Evolutionary conservation across 2,113 vertebrate species (phyloP), one percentile per base, ranked within the genome.

Genomic region (Leptobrachium ailaonicum): DNA sequence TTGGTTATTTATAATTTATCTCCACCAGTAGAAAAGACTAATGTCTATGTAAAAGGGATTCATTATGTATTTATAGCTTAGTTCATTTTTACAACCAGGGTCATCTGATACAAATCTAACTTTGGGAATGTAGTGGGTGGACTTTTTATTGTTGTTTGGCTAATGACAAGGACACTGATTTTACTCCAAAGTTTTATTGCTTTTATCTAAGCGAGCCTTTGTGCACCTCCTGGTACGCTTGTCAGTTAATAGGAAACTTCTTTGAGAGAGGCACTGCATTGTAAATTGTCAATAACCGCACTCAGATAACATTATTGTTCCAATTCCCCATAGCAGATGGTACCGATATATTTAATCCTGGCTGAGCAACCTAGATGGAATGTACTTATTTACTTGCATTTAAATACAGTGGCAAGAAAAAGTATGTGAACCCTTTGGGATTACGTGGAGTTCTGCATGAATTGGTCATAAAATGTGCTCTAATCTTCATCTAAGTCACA

Each of bases 161-260:
- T 73, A 72, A 41, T 80, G 63, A 47, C 71, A 67, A 66, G 20
- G 40, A 80, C 70, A 66, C 7, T 54, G 41, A 63, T 64, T 42
- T 43, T 79, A 50, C 20, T 64, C 2, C 45, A 8, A 41, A 12
- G 12, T 80, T 80, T 32, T 80, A 80, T 80, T 73, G 63, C 71
- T 73, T 73, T 80, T 80, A 80, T 80, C 77, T 40, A 45, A 66
- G 62, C 8, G 42, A 66, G 62, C 54, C 70, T 44, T n/a, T n/a
- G 8, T 56, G 77, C 47, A 73, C 77, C 77, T 80, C 77, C 77
- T 80, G 77, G 77, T 80, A 80, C 77, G n/a, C 43, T 7, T 80
- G 77, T 73, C 77, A 67, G 77, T 80, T 80, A 80, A 80, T 80
- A 66, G 58, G 66, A 80, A 80, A 73, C 71, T 42, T 73, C 50